Conservation (phyloP, 1,140 invertebrate genomes). For the Helicorthomorpha holstii region DNA sequence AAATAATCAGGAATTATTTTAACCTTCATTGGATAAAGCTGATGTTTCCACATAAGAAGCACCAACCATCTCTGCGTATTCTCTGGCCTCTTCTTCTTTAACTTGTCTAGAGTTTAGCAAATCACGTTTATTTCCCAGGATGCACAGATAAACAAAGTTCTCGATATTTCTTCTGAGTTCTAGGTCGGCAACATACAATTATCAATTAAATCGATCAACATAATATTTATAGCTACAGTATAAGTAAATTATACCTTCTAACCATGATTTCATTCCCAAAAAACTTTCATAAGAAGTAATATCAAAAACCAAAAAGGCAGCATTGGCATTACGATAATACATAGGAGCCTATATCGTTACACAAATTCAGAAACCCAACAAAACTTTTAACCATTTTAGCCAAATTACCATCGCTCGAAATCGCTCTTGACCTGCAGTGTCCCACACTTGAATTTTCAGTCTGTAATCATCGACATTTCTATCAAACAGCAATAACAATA, state of each 20-base stretch:
- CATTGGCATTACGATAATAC: constrained; percentile 27
- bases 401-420: constrained; percentile 25
- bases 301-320: constrained; percentile 26
- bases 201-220: constrained; percentile 4
- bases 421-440: constrained; percentile 24
- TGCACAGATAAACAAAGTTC: constrained; percentile 21
- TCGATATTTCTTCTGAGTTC: constrained; percentile 27
- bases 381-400: not conserved
- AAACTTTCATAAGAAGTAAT: constrained; percentile 23
- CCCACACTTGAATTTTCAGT: constrained; percentile 25
- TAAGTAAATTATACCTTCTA: constrained; percentile 21
- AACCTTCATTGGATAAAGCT: constrained; percentile 52
- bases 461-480: constrained; percentile 42
- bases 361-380: constrained; percentile 1
- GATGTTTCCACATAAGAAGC: constrained; percentile 68
- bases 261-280: constrained; percentile 27
- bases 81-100: constrained; percentile 40
- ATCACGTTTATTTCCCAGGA: constrained; percentile 28
- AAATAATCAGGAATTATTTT: not conserved
- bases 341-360: constrained; percentile 24
- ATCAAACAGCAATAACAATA: constrained; percentile 10
- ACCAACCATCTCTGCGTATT: constrained; percentile 64
- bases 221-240: not conserved
- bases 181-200: too few species aligned
- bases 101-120: constrained; percentile 22